Base-by-base conservation (phyloP, 2,888 invertebrate species). In the Helleia helle region DNA sequence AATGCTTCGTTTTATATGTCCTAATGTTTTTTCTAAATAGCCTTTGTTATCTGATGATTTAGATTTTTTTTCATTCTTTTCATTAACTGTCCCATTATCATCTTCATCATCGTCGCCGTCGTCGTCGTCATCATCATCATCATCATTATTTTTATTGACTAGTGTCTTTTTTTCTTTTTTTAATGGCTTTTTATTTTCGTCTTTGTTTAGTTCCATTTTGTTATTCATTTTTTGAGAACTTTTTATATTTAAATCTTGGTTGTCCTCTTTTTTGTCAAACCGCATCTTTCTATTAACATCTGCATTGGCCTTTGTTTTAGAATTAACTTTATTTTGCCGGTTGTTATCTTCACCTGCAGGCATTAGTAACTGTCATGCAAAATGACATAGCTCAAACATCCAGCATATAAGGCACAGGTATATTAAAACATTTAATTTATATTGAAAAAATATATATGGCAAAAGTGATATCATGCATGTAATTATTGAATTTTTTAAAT, bases 331-430 rank as follows among this genome's bases (percentile, higher is more conserved):
- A 71, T 67, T 79, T 71, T 67, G 62, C 64, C 64, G 77, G 59
- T 73, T 73, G 71, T 75, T 84, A 83, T 86, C 86, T 75, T 86
- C 85, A 83, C 81, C 87, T 86, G 67, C 87, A 86, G 73, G 87
- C 87, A 74, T 87, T 86, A 72, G 87, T 86, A 73, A 87, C 84
- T 71, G 86, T 86, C 86, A 86, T 86, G 86, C 86, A 86, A 83
- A 83, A 79, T 84, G 83, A 84, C 81, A 74, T 65, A 84, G 84
- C 84, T 83, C 83, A 84, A 83, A 83, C 79, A 81, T 75, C 74
- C 73, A 83, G 76, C 77, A 73, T 75, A 66, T 72, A 69, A 80
- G 74, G 75, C 74, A 60, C 46, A 46, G 46, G 46, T 72, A 75
- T 71, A 73, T 52, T 64, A 65, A 51, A 60, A 67, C 57, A 71